Evolutionary conservation across 1,140 invertebrate genomes (phyloP).

Genomic region (Atta colombica): DNA sequence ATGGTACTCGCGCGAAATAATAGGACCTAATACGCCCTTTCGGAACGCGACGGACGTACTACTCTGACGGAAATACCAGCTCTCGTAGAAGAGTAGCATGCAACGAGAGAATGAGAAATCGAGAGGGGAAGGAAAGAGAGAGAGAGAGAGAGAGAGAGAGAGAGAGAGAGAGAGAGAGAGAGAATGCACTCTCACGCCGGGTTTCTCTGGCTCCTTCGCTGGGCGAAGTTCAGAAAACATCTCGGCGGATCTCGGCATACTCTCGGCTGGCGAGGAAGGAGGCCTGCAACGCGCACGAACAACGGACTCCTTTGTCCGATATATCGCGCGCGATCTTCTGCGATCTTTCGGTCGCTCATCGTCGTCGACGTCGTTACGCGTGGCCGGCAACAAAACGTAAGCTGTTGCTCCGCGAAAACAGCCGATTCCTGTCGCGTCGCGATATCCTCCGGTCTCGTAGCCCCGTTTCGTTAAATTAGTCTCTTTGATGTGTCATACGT

Average conservation of each 20-base stretch:
- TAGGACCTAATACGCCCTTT: conserved; percentile 63
- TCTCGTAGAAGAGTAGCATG: conserved; percentile 44
- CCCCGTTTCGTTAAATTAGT: conserved; percentile 57
- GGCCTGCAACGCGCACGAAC: conserved; percentile 52
- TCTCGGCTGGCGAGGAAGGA: conserved; percentile 34
- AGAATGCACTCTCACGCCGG: conserved; percentile 35
- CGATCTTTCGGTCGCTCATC: conserved; percentile 54
- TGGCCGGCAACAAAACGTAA: conserved; percentile 46
- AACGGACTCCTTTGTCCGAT: conserved; percentile 61
- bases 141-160: neutral
- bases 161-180: neutral
- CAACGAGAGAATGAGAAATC: conserved; percentile 11
- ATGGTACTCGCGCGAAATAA: conserved; percentile 65
- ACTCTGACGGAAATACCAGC: conserved; percentile 54
- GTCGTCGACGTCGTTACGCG: conserved; percentile 25
- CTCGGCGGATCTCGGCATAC: conserved; percentile 38
- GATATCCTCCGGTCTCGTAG: conserved; percentile 6
- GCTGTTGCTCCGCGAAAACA: conserved; percentile 49
- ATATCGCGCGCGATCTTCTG: conserved; percentile 58
- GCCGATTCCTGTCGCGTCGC: conserved; percentile 51
- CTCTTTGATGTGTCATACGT: conserved; percentile 63
- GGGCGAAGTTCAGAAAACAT: conserved; percentile 63
- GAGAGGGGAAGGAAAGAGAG: neutral
- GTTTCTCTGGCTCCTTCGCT: conserved; percentile 14
- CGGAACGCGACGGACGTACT: conserved; percentile 26